phyloP scores from a whole-genome alignment of 2,888 invertebrate genomes.

The Trypoxylon attenuatum region DNA sequence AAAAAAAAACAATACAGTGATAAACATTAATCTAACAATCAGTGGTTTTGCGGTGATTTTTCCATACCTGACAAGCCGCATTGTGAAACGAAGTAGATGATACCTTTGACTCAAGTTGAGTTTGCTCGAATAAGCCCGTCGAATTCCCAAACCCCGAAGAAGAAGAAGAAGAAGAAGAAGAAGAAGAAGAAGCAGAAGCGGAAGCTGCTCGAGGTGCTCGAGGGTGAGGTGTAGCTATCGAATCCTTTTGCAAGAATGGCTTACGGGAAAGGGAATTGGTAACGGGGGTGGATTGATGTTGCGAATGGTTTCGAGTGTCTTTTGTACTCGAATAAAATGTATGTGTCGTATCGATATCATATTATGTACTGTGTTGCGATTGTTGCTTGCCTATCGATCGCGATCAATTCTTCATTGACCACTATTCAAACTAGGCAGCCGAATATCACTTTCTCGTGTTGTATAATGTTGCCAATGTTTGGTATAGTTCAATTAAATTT shows the following conservation, averaged over 20 bases:
- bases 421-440: constrained; percentile 21
- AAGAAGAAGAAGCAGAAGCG: constrained; percentile 60
- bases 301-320: constrained; percentile 58
- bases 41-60: constrained; percentile 31
- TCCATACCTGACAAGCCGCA: constrained; percentile 69
- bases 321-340: constrained; percentile 64
- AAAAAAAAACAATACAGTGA: constrained; percentile 35
- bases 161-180: constrained; percentile 59
- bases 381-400: constrained; percentile 27
- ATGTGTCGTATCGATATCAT: constrained; percentile 67
- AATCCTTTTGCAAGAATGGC: constrained; percentile 36
- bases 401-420: constrained; percentile 15
- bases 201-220: constrained; percentile 56
- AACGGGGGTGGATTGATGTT: constrained; percentile 45
- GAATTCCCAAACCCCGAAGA: constrained; percentile 61
- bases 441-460: constrained; percentile 28
- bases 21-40: constrained; percentile 33
- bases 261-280: constrained; percentile 10
- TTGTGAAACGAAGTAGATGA: constrained; percentile 62
- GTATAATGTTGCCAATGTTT: constrained; percentile 47
- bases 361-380: constrained; percentile 55
- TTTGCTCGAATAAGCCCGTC: constrained; percentile 61
- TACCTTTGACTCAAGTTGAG: constrained; percentile 54
- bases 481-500: constrained; percentile 16
- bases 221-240: constrained; percentile 35